Conservation (phyloP, 2,797 vertebrate genomes). For the Bradypodion pumilum region DNA sequence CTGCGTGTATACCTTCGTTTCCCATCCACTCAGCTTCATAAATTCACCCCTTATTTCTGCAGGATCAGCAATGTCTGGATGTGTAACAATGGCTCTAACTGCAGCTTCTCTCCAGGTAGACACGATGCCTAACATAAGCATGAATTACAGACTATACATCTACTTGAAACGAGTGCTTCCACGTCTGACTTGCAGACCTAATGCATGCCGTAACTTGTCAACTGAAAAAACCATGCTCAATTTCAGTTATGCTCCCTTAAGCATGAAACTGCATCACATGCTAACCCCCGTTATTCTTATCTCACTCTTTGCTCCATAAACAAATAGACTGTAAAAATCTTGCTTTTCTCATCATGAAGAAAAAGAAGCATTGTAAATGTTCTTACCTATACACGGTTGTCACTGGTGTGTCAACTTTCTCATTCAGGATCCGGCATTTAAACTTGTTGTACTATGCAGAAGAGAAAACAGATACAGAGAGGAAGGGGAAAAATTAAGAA, state of each 20-base stretch:
- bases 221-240: neutral
- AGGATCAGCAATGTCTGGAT: neutral
- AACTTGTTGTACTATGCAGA: constrained; percentile 90
- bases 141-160: neutral
- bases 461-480: constrained; percentile 10
- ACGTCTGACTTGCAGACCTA: neutral
- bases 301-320: neutral
- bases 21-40: neutral
- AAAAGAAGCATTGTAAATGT: neutral
- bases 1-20: neutral
- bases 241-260: neutral
- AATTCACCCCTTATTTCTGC: neutral
- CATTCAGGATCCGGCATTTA: constrained; percentile 94
- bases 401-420: constrained; percentile 89
- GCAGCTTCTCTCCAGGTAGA: neutral
- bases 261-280: neutral
- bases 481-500: neutral
- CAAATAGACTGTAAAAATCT: neutral
- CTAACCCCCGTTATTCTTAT: neutral
- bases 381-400: constrained; percentile 93
- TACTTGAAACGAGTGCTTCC: neutral
- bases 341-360: too few species aligned
- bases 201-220: neutral
- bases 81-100: neutral
- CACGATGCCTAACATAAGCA: too few species aligned